Evolutionary conservation across 2,888 invertebrate species (phyloP), one percentile per base, ranked within the genome.

Genomic region (Caenorhabditis imperialis): DNA sequence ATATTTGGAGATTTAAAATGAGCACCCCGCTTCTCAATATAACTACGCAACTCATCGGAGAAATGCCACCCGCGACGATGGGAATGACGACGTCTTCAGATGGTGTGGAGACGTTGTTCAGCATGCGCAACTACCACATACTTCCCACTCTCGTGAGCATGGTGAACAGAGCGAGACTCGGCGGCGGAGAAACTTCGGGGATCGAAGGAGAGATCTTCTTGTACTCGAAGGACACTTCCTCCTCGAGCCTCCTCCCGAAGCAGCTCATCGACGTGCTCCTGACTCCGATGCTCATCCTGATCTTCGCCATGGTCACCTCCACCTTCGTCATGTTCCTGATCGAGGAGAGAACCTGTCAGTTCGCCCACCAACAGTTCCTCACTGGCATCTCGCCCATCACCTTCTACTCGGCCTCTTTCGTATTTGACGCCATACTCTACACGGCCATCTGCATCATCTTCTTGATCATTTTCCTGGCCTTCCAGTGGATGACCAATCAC

Each of bases 321-420:
- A 75, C 82, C 10, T 82, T 82, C 61, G 77, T 83, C 20, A 85
- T 84, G 78, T 78, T 81, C 45, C 61, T 85, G 37, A 81, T 86
- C 33, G 85, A 86, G 45, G 86, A 86, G 22, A 63, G 83, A 6
- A 62, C 58, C 0, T 67, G 70, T 18, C 67, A 78, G 40, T 86
- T 86, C 60, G 84, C 83, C 30, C 85, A 86, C 63, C 76, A 85
- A 77, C 82, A 85, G 53, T 77, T 84, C 37, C 77, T 86, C n/a
- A 85, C 86, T 5, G 83, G 82, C 30, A 74, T 86, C 44, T 80
- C 84, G 22, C 81, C 79, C 0, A 27, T 81, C 23, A 78, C 77
- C 22, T 86, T 84, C 65, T 86, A 86, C 82, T 53, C 74, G 3
- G 75, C 78, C 16, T 75, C 82, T 18, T 42, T 81, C 10, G 16